Evolutionary conservation across 2,113 vertebrate genomes (phyloP).

Genomic region (Xiphias gladius): DNA sequence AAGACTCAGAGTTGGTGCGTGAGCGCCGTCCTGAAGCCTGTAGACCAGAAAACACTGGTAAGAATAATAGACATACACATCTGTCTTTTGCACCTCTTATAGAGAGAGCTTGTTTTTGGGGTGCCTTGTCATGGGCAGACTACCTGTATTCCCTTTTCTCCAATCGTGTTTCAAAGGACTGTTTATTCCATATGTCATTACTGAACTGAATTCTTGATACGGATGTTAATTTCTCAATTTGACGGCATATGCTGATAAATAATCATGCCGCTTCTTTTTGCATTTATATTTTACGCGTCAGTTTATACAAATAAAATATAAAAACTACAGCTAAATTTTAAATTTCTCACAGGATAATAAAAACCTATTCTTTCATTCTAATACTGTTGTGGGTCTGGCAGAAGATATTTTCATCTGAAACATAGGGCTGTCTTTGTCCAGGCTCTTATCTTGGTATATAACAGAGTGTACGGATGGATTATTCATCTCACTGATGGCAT

Average conservation of each 20-base stretch:
- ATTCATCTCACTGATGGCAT: neutral
- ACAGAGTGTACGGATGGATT: neutral
- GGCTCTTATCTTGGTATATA: neutral
- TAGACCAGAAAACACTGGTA: neutral
- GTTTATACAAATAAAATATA: too few relatives aligned
- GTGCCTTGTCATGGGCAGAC: too few relatives aligned
- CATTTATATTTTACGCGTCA: too few relatives aligned
- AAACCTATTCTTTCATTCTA: too few relatives aligned
- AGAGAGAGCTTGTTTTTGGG: neutral
- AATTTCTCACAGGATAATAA: too few relatives aligned
- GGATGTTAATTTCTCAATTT: neutral
- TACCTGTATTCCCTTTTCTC: neutral
- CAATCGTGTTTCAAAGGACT: neutral
- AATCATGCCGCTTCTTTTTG: too few relatives aligned
- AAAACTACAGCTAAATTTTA: too few relatives aligned
- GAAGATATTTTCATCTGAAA: neutral
- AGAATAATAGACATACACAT: conserved; percentile 1
- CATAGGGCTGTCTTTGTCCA: neutral
- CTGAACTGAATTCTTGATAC: too few relatives aligned
- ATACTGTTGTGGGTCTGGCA: too few relatives aligned
- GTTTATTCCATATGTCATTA: too few relatives aligned
- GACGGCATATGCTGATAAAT: too few relatives aligned
- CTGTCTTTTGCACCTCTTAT: neutral
- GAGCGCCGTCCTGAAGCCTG: conserved; percentile 85
- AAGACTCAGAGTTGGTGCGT: conserved; percentile 88